Conservation (phyloP, 2,797 vertebrate species). For the Phylloscopus collybita region DNA sequence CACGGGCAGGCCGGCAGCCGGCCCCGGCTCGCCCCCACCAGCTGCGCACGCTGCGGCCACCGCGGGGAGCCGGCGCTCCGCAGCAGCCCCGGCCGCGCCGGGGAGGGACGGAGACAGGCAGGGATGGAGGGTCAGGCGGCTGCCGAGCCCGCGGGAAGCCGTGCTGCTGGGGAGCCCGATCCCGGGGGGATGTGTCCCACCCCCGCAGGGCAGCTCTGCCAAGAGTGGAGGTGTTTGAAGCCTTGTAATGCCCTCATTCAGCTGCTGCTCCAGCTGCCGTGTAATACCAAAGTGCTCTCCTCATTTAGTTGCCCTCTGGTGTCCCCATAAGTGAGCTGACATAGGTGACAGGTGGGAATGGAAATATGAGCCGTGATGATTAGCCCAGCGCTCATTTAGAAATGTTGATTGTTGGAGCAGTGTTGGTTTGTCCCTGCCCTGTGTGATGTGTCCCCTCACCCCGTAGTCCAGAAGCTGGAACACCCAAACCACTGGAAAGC, state of each 20-base stretch:
- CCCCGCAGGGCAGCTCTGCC: neutral
- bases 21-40: neutral
- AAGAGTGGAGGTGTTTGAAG: neutral
- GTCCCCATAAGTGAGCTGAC: neutral
- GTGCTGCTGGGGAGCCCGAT: accelerated
- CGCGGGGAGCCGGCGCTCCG: neutral
- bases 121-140: accelerated
- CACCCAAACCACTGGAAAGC: neutral
- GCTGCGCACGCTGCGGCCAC: neutral
- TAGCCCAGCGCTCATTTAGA: neutral
- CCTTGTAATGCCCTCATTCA: neutral
- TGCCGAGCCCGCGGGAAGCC: accelerated
- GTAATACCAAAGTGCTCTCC: neutral
- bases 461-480: neutral
- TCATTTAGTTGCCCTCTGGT: neutral
- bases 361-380: neutral
- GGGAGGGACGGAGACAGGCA: neutral
- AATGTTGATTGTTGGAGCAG: neutral
- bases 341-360: neutral
- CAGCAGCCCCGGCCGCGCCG: neutral
- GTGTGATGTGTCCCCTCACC: neutral
- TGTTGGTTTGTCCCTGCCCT: neutral
- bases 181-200: accelerated
- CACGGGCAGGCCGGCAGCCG: accelerated
- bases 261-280: neutral